phyloP scores from a whole-genome alignment of 1,140 invertebrate genomes.

The Globodera rostochiensis region DNA sequence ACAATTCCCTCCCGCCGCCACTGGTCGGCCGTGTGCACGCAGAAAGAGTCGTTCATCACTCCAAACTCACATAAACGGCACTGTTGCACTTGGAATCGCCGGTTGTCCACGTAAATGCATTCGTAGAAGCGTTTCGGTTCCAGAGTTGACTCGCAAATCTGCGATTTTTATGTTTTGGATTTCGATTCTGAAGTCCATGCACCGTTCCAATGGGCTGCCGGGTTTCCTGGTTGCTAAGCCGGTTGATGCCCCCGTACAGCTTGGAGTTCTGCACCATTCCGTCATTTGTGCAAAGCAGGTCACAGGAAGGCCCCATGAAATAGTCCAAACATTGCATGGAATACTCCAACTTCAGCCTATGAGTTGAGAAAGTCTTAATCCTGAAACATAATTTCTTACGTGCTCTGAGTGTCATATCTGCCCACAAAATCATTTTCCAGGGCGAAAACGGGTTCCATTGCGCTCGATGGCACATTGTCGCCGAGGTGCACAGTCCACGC shows the following conservation, averaged over 20 bases:
- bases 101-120: conserved; percentile 15
- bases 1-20: conserved; percentile 27
- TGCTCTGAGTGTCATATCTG: conserved; percentile 23
- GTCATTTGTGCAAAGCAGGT: conserved; percentile 25
- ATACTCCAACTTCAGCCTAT: conserved; percentile 33
- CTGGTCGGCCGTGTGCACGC: conserved; percentile 19
- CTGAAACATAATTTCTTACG: conserved; percentile 7
- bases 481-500: conserved; percentile 37
- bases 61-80: conserved; percentile 34
- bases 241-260: conserved; percentile 6
- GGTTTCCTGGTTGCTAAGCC: neutral
- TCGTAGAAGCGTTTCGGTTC: conserved; percentile 19
- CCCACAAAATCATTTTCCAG: conserved; percentile 20
- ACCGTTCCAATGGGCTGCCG: neutral
- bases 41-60: conserved; percentile 33
- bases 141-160: conserved; percentile 30
- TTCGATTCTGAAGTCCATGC: neutral
- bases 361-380: neutral
- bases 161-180: conserved; percentile 12
- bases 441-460: neutral
- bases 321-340: conserved; percentile 35
- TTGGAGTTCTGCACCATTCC: conserved; percentile 8
- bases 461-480: conserved; percentile 23
- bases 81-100: conserved; percentile 28
- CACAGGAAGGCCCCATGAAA: conserved; percentile 30